phyloP scores from a whole-genome alignment of 2,113 vertebrate species.

The Eulacestoma nigropectus region DNA sequence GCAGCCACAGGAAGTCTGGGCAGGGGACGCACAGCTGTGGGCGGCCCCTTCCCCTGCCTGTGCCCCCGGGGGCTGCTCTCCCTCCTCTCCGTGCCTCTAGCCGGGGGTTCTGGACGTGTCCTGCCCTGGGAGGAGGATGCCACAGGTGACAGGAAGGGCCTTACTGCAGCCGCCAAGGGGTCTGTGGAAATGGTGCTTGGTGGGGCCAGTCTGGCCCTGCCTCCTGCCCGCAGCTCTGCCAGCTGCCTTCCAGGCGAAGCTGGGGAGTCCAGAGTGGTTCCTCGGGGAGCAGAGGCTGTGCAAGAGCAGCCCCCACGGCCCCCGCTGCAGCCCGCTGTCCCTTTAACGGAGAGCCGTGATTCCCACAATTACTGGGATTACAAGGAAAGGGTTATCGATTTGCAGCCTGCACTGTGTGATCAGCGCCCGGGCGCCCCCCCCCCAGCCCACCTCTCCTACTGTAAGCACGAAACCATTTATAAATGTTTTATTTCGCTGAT shows the following conservation, averaged over 20 bases:
- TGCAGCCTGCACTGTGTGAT: conserved; percentile 70
- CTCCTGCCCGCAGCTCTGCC: background rate
- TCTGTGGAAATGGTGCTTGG: background rate
- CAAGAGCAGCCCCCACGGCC: background rate
- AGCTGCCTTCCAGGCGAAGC: background rate
- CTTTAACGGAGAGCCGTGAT: conserved; percentile 76
- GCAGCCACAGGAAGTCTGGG: background rate
- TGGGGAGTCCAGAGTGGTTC: background rate
- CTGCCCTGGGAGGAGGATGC: background rate
- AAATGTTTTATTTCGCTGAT: conserved; percentile 75
- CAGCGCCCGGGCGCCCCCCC: conserved; percentile 50
- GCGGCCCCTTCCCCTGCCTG: background rate
- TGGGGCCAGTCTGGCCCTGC: background rate
- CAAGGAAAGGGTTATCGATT: conserved; percentile 76
- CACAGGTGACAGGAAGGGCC: background rate
- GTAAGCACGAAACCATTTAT: conserved; percentile 69
- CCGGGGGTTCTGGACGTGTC: fast-evolving
- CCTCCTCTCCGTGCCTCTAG: background rate
- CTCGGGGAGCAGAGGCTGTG: background rate
- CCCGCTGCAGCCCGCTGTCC: conserved; percentile 44
- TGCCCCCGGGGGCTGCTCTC: background rate
- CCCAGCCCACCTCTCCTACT: conserved; percentile 60
- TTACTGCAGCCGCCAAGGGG: fast-evolving
- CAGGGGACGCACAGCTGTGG: background rate
- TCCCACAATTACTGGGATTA: conserved; percentile 79